phyloP scores from a whole-genome alignment of 1,140 invertebrate genomes.

The Wasmannia auropunctata region DNA sequence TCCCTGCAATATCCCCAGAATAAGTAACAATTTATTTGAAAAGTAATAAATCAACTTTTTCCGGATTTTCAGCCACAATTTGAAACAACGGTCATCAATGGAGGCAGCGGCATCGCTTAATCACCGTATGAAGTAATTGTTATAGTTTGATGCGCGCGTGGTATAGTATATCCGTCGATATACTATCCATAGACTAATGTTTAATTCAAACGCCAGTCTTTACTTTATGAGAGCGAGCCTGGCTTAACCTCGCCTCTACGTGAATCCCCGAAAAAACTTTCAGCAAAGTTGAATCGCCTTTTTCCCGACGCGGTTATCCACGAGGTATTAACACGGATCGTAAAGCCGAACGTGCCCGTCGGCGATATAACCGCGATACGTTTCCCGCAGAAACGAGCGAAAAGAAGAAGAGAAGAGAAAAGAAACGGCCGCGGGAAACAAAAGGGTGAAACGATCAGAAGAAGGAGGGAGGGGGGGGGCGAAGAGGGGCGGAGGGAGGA shows the following conservation, averaged over 20 bases:
- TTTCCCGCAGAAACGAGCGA: slow-evolving; percentile 48
- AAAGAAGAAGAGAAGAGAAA: slow-evolving; percentile 1
- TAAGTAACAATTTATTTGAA: background rate
- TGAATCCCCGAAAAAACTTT: slow-evolving; percentile 70
- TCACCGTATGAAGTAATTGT: slow-evolving; percentile 28
- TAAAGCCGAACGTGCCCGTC: slow-evolving; percentile 74
- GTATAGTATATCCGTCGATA: slow-evolving; percentile 32
- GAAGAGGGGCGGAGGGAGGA: slow-evolving; percentile 3
- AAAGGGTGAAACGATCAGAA: slow-evolving; percentile 13
- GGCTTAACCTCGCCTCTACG: slow-evolving; percentile 58
- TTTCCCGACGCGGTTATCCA: slow-evolving; percentile 71
- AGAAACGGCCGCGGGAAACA: slow-evolving; percentile 5
- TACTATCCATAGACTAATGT: slow-evolving; percentile 64
- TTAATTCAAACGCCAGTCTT: slow-evolving; percentile 72
- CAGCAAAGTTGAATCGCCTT: slow-evolving; percentile 67
- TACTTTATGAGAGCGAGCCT: slow-evolving; percentile 71
- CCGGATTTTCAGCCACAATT: slow-evolving; percentile 1
- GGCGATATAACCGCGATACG: slow-evolving; percentile 72
- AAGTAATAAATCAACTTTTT: slow-evolving; percentile 37
- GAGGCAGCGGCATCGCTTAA: background rate
- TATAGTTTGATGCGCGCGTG: slow-evolving; percentile 27
- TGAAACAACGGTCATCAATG: slow-evolving; percentile 29
- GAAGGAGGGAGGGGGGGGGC: background rate
- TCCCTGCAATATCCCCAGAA: background rate
- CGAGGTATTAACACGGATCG: slow-evolving; percentile 77